These are phyloP conservation scores for Dinomys branickii DNA, from an alignment of 2,113 vertebrate genomes.

Conservation along the genomic window DNA sequence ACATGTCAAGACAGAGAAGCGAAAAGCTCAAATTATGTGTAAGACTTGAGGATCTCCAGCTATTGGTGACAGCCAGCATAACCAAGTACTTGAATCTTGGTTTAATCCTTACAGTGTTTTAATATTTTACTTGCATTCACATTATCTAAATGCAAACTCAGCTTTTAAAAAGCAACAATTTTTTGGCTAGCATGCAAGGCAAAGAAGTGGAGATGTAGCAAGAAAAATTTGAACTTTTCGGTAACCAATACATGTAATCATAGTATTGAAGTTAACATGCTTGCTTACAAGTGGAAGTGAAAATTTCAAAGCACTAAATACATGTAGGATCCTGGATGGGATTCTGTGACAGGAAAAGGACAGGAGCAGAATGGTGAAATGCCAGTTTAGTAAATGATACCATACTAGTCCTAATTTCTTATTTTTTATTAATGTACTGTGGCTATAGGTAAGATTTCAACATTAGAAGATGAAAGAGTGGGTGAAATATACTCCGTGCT, in stretches of 20 bases:
- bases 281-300: neutral
- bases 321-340: neutral
- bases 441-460: neutral
- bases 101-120: neutral
- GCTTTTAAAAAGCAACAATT: neutral
- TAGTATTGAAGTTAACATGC: neutral
- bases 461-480: neutral
- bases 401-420: neutral
- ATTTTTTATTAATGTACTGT: neutral
- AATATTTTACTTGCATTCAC: neutral
- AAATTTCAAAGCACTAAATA: neutral
- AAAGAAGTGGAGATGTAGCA: neutral
- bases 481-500: neutral
- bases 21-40: neutral
- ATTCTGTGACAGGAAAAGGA: constrained; percentile 22
- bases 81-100: neutral
- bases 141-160: neutral
- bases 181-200: neutral
- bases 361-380: neutral
- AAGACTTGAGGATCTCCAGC: neutral
- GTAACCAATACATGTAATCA: neutral
- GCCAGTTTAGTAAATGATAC: neutral
- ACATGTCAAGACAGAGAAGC: neutral
- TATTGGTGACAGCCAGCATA: neutral
- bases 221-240: neutral